These are phyloP conservation scores for Diceros bicornis DNA, from an alignment of 2,797 vertebrate genomes.

Conservation along the genomic window DNA sequence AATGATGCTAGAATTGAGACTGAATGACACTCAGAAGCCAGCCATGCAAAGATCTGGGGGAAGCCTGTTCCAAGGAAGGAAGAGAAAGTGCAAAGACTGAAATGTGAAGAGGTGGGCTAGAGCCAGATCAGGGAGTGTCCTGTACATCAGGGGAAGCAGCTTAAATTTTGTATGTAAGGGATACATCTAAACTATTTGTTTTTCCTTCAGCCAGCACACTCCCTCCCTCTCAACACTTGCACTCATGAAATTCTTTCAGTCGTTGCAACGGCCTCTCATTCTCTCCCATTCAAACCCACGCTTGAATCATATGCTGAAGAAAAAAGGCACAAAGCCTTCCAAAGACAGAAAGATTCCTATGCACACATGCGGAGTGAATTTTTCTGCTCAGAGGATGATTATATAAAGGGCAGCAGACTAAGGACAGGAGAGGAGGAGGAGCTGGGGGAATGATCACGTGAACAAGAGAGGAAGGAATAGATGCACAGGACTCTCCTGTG, in stretches of 20 bases:
- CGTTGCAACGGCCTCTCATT: not conserved
- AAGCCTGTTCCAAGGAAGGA: not conserved
- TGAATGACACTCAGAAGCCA: not conserved
- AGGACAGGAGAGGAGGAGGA: not conserved
- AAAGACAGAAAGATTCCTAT: not conserved
- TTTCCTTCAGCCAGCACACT: not conserved
- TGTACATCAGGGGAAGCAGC: not conserved
- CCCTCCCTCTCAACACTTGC: not conserved
- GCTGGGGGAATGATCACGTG: not conserved
- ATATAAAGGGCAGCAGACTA: not conserved
- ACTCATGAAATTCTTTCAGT: not conserved
- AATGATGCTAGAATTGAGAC: not conserved
- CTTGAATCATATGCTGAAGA: not conserved
- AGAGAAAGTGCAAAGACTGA: not conserved
- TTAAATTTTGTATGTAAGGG: not conserved
- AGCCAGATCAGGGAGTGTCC: not conserved
- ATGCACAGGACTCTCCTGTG: too few relatives aligned
- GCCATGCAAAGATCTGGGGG: not conserved
- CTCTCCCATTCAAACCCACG: not conserved
- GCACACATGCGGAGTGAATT: not conserved
- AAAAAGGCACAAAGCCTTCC: not conserved
- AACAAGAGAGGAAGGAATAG: not conserved
- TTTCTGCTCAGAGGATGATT: not conserved
- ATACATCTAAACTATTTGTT: not conserved
- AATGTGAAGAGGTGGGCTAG: not conserved